Base-by-base conservation (phyloP, 2,888 invertebrate genomes). In the Dascillus cervinus region DNA sequence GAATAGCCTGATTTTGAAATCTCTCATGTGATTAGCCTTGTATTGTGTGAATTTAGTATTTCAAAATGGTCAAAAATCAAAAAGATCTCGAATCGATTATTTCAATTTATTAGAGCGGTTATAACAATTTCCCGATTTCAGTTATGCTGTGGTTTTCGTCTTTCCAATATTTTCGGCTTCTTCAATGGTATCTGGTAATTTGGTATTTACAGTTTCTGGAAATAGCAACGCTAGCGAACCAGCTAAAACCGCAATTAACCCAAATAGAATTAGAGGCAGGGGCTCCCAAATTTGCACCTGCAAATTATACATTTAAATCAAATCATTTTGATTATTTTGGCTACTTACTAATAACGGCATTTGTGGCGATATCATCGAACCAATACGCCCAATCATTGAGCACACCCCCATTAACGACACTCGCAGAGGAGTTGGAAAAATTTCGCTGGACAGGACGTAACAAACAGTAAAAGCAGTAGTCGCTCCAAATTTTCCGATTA, bases 151-250 rank as follows among this genome's bases (percentile, higher is more conserved):
- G 5, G 5, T 6, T 4, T 17, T 21, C n/a, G 13, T n/a, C 26
- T 34, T 39, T 30, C 65, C 66, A 26, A 70, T 64, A 38, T 70
- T 68, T 57, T 74, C 77, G 0, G 81, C 81, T 48, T 82, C 80
- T 43, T 73, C 72, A 12, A 82, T 72, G 2, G 81, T 82, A 62
- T 83, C 82, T 0, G 75, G 75, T 0, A 76, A 62, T 43, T 76
- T 73, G 41, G 71, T 70, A 47, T 79, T 77, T 28, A 72, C 61
- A 0, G 83, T 84, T 58, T 84, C 84, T 0, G 83, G 83, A 34
- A 82, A 73, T 46, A 75, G 60, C 10, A 81, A 56, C 0, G 79
- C 73, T 32, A 80, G 55, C n/a, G 70, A 37, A 9, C 75, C 77
- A 22, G 79, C 77, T 25, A 74, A 54, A 2, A 75, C 50, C 26